These are phyloP conservation scores for Drosophila borborema DNA, from an alignment of 2,888 invertebrate genomes.

Conservation along the genomic window DNA sequence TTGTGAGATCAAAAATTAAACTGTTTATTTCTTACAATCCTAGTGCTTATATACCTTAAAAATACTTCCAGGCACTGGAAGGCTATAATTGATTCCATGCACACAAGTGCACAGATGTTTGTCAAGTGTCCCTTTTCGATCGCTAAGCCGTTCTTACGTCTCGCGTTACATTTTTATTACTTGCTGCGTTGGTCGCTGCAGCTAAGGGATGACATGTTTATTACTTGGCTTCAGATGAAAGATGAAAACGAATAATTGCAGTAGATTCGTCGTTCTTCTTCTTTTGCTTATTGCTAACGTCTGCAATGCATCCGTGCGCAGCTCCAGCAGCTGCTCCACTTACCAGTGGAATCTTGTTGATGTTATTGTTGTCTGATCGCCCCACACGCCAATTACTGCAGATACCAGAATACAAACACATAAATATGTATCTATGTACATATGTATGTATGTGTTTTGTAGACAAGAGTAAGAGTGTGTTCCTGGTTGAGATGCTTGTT, in stretches of 20 bases:
- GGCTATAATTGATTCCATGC: too few relatives aligned
- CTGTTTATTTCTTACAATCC: too few relatives aligned
- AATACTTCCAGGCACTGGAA: too few relatives aligned
- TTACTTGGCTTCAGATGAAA: too few relatives aligned
- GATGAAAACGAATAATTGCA: slow-evolving; percentile 44
- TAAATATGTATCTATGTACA: not conserved
- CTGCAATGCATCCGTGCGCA: slow-evolving; percentile 7
- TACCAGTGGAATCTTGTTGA: slow-evolving; percentile 19
- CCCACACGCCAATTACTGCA: slow-evolving; percentile 53
- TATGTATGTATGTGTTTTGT: not conserved
- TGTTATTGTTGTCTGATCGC: slow-evolving; percentile 37
- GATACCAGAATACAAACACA: slow-evolving; percentile 22
- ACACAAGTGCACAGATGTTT: too few relatives aligned
- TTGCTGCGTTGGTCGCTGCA: too few relatives aligned
- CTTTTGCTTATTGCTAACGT: slow-evolving; percentile 3
- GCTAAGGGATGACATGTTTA: too few relatives aligned
- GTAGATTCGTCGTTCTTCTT: slow-evolving; percentile 6
- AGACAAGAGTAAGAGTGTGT: slow-evolving; percentile 7
- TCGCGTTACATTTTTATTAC: too few relatives aligned
- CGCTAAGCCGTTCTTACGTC: too few relatives aligned
- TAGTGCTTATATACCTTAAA: too few relatives aligned
- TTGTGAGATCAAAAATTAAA: too few relatives aligned
- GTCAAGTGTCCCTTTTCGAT: too few relatives aligned
- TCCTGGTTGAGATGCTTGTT: slow-evolving; percentile 32
- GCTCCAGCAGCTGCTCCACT: slow-evolving; percentile 37